Evolutionary conservation across 2,888 invertebrate species (phyloP), one percentile per base, ranked within the genome.

Genomic region (Dicranocentrus wangi): DNA sequence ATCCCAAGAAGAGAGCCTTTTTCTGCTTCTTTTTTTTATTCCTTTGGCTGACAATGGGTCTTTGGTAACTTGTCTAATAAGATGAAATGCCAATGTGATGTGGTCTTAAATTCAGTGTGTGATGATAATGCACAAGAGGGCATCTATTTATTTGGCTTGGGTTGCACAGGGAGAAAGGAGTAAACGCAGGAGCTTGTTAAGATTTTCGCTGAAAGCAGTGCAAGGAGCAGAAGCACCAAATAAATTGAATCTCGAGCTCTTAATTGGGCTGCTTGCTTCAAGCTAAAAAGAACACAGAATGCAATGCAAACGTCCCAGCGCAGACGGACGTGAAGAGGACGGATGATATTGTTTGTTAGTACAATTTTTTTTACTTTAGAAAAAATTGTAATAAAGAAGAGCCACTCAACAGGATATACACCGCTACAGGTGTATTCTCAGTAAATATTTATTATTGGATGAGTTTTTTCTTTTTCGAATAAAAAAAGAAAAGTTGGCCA

Each of bases 161-260:
- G n/a, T n/a, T n/a, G n/a, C 13, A 42, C 47, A 53, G 32, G 58
- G 42, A 70, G 63, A 42, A 51, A 61, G 53, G 65, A 28, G 75
- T 55, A 78, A 53, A 51, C 15, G 71, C 71, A 65, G 78, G 43
- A 79, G 78, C 78, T 79, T 65, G 65, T 79, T 79, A 79, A 79
- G 39, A 19, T 77, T 79, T 76, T 76, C 28, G 78, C 78, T 79
- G 71, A 79, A 71, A 79, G 78, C 76, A 47, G 66, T 60, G 47
- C 70, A 78, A 65, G 42, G 55, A 79, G 55, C 71, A 79, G 71
- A 66, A 79, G 71, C 78, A 70, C 63, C 47, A 79, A 79, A 79
- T 79, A 79, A 79, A 79, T 79, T 79, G 71, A 79, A 79, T 79
- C 71, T 71, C 78, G 65, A 71, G 78, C 60, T 80, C 79, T 72